Base-by-base conservation (phyloP, 2,888 invertebrate species). In the Ennomos erosarius region DNA sequence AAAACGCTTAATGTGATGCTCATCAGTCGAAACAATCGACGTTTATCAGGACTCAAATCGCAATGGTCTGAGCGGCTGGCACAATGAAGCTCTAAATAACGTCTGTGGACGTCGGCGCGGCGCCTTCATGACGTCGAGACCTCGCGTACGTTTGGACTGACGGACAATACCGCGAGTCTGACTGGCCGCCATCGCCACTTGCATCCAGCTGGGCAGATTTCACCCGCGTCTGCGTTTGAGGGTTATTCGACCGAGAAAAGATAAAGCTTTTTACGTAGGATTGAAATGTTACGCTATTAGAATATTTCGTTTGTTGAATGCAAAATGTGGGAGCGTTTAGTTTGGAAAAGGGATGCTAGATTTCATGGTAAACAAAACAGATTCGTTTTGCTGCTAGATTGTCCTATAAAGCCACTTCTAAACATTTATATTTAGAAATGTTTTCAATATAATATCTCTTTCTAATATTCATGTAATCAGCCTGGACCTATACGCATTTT, bases 51-150 rank as follows among this genome's bases (percentile, higher is more conserved):
- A 78, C 82, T 88, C 83, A 82, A 84, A 90, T 90, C 90, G 81
- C 73, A 76, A 74, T 64, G 75, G 73, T 76, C 73, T 38, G 47
- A 47, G 46, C 50, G 71, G 74, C 73, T 82, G 85, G 85, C 81
- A 91, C 91, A 91, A 91, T 91, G 88, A 90, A 82, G 85, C 87
- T 76, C 78, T 91, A 91, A 91, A 91, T 91, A 88, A 91, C 87
- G 78, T 78, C 72, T 58, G 73, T 44, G 76, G 85, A 84, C 81
- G 89, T 90, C 88, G 78, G 81, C 71, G 74, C 84, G 90, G 90
- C 90, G 90, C 90, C 91, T 85, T 79, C 79, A 79, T 68, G 85
- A 88, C 87, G 86, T 80, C 77, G 63, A 67, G 70, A 73, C 74
- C 74, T 75, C 75, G 78, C 78, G 73, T 75, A 71, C 70, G 69